Percentiles rank a stretch among this genome's conserved stretches.
Conservation (phyloP, 2,888 invertebrate genomes). For the Aporophyla lueneburgensis region DNA sequence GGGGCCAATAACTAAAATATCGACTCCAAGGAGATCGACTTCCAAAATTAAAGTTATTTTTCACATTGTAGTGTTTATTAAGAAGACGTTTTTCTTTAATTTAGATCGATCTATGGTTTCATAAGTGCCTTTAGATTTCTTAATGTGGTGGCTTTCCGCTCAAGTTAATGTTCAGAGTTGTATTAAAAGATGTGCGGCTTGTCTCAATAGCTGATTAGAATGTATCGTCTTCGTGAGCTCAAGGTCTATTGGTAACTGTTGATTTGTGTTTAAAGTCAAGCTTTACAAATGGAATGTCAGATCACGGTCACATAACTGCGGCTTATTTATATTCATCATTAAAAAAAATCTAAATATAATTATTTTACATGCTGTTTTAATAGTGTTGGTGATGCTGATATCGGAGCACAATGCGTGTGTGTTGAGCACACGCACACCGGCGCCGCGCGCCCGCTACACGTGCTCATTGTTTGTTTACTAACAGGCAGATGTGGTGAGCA, state of each 20-base stretch:
- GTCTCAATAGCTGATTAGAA: conserved; percentile 9
- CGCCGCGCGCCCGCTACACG: conserved; percentile 22
- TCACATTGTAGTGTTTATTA: too few relatives aligned
- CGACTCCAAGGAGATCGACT: too few relatives aligned
- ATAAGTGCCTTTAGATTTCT: neutral
- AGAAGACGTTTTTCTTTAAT: neutral
- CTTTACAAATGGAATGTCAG: conserved; percentile 12
- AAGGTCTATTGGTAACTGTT: conserved; percentile 20
- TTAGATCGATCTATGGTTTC: neutral
- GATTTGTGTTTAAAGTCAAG: conserved; percentile 1
- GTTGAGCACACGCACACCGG: too few relatives aligned
- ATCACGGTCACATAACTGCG: neutral
- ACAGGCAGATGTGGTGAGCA: neutral
- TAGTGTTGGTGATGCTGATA: neutral
- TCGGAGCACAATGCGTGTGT: neutral
- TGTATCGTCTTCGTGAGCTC: conserved; percentile 18
- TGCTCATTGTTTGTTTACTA: conserved; percentile 37
- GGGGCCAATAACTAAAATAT: too few relatives aligned
- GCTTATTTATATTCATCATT: neutral
- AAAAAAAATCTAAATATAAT: neutral
- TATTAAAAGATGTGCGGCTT: neutral
- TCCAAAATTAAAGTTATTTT: too few relatives aligned
- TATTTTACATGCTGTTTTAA: too few relatives aligned
- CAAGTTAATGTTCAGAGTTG: conserved; percentile 1
- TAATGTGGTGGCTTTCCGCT: neutral